Conservation (phyloP, 2,113 vertebrate species). For the Oceanites oceanicus region DNA sequence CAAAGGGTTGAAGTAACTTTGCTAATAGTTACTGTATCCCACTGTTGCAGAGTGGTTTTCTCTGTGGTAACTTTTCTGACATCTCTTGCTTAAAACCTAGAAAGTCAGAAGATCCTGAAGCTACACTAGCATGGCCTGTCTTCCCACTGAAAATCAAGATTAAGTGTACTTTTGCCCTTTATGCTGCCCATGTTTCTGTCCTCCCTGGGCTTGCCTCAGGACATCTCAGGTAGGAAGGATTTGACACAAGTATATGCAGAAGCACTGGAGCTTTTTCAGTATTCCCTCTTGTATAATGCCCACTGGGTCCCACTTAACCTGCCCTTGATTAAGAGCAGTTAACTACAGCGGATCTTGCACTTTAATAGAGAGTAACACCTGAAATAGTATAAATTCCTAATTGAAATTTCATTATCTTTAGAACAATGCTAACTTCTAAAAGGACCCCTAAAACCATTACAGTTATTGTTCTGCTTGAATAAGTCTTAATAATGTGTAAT, state of each 20-base stretch:
- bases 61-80: neutral
- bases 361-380: neutral
- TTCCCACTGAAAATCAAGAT: neutral
- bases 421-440: neutral
- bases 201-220: neutral
- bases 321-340: neutral
- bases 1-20: neutral
- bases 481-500: neutral
- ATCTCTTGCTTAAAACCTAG: neutral
- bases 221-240: neutral
- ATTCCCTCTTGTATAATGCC: neutral
- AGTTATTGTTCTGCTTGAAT: conserved; percentile 13
- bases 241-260: neutral
- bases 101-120: neutral
- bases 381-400: neutral
- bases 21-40: neutral
- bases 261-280: neutral
- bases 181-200: neutral
- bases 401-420: neutral
- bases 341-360: neutral
- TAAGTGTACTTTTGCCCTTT: neutral
- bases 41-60: neutral
- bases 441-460: neutral
- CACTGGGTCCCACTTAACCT: neutral
- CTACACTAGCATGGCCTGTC: neutral